phyloP scores from a whole-genome alignment of 2,113 vertebrate species.

The Marmota monax region DNA sequence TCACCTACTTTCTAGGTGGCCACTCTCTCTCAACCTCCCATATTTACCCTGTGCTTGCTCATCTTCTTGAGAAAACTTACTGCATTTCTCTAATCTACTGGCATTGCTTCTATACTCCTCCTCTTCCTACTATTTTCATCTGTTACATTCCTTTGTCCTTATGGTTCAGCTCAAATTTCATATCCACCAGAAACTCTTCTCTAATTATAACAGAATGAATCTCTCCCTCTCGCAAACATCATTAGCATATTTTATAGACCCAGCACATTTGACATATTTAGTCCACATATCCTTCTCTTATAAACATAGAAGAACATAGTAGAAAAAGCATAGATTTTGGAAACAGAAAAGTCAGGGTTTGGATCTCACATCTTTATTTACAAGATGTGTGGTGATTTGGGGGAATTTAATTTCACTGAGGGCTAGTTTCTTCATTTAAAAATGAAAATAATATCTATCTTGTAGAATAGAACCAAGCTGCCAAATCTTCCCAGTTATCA shows the following conservation, averaged over 20 bases:
- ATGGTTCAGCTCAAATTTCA: slow-evolving; percentile 64
- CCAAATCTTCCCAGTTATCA: not conserved
- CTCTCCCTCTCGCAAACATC: slow-evolving; percentile 15
- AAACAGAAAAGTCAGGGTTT: slow-evolving; percentile 30
- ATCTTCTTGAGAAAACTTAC: not conserved
- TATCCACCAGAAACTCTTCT: slow-evolving; percentile 47
- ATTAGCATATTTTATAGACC: slow-evolving; percentile 47
- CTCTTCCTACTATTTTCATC: not conserved
- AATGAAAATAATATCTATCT: slow-evolving; percentile 57
- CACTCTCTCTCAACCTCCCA: not conserved
- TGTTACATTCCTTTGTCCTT: slow-evolving; percentile 47
- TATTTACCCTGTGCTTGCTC: not conserved
- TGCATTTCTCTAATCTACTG: not conserved
- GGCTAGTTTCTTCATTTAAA: slow-evolving; percentile 49
- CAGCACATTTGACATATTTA: slow-evolving; percentile 61
- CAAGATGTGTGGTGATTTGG: slow-evolving; percentile 6
- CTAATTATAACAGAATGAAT: slow-evolving; percentile 65
- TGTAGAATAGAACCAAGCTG: not conserved
- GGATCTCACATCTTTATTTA: not conserved
- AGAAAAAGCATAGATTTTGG: slow-evolving; percentile 39
- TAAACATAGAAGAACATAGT: slow-evolving; percentile 26
- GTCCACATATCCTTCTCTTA: slow-evolving; percentile 48
- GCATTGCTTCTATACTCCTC: not conserved
- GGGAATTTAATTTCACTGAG: not conserved
- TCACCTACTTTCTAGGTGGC: not conserved